Conservation (phyloP, 1,140 invertebrate species). For the Drosophila miranda region DNA sequence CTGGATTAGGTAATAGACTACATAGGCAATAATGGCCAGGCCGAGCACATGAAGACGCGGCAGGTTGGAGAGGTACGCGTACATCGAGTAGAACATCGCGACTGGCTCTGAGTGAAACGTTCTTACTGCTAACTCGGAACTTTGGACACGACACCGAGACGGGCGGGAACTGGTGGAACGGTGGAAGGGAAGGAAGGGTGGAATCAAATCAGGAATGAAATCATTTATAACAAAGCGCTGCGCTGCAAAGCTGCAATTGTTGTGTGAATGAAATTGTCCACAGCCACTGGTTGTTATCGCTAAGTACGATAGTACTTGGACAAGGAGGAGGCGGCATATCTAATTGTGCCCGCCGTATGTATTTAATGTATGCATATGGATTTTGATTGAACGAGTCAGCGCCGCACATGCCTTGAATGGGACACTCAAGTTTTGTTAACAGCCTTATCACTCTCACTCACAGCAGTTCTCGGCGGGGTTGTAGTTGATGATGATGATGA, state of each 20-base stretch:
- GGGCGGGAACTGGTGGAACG: constrained; percentile 27
- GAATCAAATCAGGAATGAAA: constrained; percentile 5
- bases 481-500: constrained; percentile 3
- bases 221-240: constrained; percentile 20
- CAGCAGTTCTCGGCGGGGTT: constrained; percentile 61
- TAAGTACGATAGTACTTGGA: constrained; percentile 27
- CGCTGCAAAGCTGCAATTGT: constrained; percentile 9
- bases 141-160: constrained; percentile 45
- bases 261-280: constrained; percentile 20
- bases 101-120: constrained; percentile 50
- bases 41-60: constrained; percentile 71
- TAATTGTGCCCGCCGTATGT: constrained; percentile 22
- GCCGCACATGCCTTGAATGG: constrained; percentile 3
- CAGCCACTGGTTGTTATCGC: constrained; percentile 14
- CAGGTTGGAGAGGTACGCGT: constrained; percentile 68
- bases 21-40: constrained; percentile 68
- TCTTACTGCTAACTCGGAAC: constrained; percentile 50
- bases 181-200: constrained; percentile 6
- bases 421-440: constrained; percentile 20
- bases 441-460: constrained; percentile 64
- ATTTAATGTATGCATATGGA: constrained; percentile 47
- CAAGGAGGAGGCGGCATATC: constrained; percentile 33
- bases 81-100: constrained; percentile 74
- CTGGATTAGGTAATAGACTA: constrained; percentile 80
- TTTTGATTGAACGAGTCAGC: constrained; percentile 36